Base-by-base conservation (phyloP, 2,797 vertebrate genomes). In the Sebastes jordani region DNA sequence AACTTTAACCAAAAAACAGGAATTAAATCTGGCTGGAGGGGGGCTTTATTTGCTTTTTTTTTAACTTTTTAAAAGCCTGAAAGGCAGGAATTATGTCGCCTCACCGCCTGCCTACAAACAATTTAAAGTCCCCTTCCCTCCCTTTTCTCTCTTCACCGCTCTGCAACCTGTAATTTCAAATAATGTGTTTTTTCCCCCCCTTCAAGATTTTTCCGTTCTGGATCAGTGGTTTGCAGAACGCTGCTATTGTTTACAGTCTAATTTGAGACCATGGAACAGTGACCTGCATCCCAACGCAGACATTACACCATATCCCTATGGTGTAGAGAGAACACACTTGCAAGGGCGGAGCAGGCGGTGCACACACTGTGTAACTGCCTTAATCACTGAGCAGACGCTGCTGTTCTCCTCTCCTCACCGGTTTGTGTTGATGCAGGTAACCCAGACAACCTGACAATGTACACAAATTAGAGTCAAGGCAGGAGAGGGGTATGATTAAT, bases 371-470 rank as follows among this genome's bases (percentile, higher is more conserved):
- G 68, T 80, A 70, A 65, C 65, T 78, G 72, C 74, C 71, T 66
- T 70, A 76, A 75, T 88, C 72, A 49, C 70, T 25, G 32, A 82
- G 74, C 65, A 83, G 38, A 75, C 27, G 3, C 34, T 10, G n/a
- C 55, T 55, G 65, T 46, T 81, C 56, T 78, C 64, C 64, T 30
- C 56, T 32, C 78, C 69, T 72, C 68, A 23, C 64, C 30, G 0
- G 77, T 59, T 71, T 79, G 83, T 78, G 80, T 88, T 66, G 78
- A 73, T 70, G 80, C 80, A 81, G 84, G 89, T 88, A 89, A 91
- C 92, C 88, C 69, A 76, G 87, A 88, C 90, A 93, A 93, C 86
- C 86, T 88, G 87, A 90, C 88, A 90, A 85, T 90, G 83, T 89
- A 89, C 89, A 94, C 89, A 91, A 89, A 93, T 93, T 90, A 89